A percentile compares a stretch with the other conserved stretches of the same genome.
Evolutionary conservation across 2,113 vertebrate species (phyloP).

Genomic region (Chaetorhynchus papuensis): DNA sequence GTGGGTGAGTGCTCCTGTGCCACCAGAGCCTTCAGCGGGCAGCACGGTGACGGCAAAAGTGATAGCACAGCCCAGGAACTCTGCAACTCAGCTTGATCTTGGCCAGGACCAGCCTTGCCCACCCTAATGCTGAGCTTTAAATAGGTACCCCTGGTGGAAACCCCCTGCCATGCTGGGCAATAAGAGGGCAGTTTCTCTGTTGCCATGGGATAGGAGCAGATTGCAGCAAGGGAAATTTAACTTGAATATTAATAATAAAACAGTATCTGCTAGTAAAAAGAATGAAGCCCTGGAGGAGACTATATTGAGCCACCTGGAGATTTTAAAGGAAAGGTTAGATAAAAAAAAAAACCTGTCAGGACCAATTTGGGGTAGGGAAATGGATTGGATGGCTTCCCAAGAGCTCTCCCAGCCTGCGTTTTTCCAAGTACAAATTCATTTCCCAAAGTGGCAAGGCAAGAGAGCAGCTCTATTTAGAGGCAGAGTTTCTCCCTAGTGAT

Average conservation of each 20-base stretch:
- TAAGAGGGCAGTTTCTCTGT: neutral
- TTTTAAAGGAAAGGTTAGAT: conserved; percentile 52
- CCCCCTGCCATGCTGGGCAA: neutral
- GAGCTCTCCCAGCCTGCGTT: conserved; percentile 13
- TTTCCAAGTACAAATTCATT: conserved; percentile 47
- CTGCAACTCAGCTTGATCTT: neutral
- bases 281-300: neutral
- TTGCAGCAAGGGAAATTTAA: neutral
- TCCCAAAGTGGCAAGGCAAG: conserved; percentile 52
- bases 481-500: neutral
- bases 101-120: neutral
- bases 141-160: neutral
- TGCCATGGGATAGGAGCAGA: neutral
- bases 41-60: neutral
- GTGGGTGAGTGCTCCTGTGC: neutral
- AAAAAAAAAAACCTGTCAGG: conserved; percentile 29
- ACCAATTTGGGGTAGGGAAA: conserved; percentile 31
- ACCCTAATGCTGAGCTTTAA: neutral
- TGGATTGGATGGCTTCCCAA: conserved; percentile 40
- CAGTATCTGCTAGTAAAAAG: neutral
- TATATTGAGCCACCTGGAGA: conserved; percentile 38
- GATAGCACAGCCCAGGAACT: neutral
- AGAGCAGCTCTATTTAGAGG: conserved; percentile 20
- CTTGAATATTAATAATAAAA: neutral
- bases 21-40: fast-evolving